Percentiles rank a stretch among this genome's conserved stretches.
These are phyloP conservation scores for Periophthalmus modestus DNA, from an alignment of 2,113 vertebrate species.

Conservation along the genomic window DNA sequence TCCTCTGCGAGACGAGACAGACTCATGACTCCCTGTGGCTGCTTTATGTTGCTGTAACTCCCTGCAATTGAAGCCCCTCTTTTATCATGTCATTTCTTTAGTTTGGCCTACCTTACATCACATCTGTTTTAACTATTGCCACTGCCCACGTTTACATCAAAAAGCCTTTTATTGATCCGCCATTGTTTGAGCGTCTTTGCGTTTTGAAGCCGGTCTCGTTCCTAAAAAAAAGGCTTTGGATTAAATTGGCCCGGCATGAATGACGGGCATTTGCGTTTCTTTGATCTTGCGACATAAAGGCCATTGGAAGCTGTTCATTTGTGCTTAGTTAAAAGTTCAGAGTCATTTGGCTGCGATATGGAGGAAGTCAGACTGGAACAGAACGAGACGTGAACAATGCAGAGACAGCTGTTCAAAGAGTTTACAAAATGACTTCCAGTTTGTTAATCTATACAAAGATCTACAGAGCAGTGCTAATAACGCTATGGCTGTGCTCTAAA, in stretches of 20 bases:
- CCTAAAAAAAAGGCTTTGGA: constrained; percentile 12
- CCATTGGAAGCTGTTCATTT: neutral
- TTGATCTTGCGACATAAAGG: constrained; percentile 43
- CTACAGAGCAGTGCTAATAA: neutral
- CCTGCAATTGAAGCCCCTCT: constrained; percentile 11
- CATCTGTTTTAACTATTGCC: constrained; percentile 12
- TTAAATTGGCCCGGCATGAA: constrained; percentile 38
- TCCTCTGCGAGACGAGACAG: neutral
- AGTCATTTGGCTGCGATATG: neutral
- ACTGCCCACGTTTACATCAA: constrained; percentile 12
- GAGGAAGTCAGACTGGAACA: neutral
- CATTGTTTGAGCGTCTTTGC: constrained; percentile 20
- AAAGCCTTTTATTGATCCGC: constrained; percentile 30
- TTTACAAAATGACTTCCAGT: neutral
- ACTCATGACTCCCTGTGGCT: neutral
- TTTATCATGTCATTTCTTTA: neutral
- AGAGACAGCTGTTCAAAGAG: neutral
- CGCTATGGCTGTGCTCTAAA: neutral
- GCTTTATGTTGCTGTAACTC: neutral
- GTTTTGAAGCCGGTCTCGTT: constrained; percentile 20
- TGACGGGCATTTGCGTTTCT: constrained; percentile 42
- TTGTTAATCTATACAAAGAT: neutral
- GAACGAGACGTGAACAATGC: neutral
- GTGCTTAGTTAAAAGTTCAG: neutral
- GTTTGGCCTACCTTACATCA: constrained; percentile 17